Conservation (phyloP, 2,888 invertebrate genomes). For the Meteorus colon region DNA sequence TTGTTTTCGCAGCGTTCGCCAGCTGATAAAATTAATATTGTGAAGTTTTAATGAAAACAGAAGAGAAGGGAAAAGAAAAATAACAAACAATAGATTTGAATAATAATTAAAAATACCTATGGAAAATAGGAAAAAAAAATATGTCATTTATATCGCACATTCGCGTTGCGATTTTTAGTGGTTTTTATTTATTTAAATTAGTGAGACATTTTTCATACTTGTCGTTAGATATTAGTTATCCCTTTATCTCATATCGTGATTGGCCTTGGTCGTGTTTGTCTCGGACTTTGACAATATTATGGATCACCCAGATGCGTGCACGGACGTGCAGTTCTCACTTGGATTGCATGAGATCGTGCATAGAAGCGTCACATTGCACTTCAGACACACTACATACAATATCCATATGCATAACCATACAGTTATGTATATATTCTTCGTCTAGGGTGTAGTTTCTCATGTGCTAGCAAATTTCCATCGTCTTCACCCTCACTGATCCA, state of each 20-base stretch:
- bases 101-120: not conserved
- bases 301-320: conserved; percentile 66
- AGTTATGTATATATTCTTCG: conserved; percentile 24
- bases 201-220: not conserved
- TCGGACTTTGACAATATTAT: conserved; percentile 65
- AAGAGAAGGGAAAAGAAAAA: no score
- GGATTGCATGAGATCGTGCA: conserved; percentile 47
- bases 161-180: not conserved
- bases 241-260: conserved; percentile 52
- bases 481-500: conserved; percentile 9
- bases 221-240: not conserved
- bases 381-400: conserved; percentile 36
- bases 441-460: not conserved
- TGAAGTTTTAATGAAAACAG: conserved; percentile 23
- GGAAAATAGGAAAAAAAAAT: not conserved
- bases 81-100: no score
- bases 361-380: conserved; percentile 34
- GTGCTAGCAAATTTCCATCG: not conserved
- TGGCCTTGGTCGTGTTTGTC: conserved; percentile 54
- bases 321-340: conserved; percentile 40
- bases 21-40: conserved; percentile 3
- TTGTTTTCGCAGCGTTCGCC: conserved; percentile 28
- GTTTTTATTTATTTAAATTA: not conserved
- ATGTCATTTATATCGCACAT: not conserved
- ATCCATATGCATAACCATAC: conserved; percentile 12